A percentile compares a stretch with the other conserved stretches of the same genome.
phyloP scores from a whole-genome alignment of 2,888 invertebrate genomes.

The Sarcophaga variegata region DNA sequence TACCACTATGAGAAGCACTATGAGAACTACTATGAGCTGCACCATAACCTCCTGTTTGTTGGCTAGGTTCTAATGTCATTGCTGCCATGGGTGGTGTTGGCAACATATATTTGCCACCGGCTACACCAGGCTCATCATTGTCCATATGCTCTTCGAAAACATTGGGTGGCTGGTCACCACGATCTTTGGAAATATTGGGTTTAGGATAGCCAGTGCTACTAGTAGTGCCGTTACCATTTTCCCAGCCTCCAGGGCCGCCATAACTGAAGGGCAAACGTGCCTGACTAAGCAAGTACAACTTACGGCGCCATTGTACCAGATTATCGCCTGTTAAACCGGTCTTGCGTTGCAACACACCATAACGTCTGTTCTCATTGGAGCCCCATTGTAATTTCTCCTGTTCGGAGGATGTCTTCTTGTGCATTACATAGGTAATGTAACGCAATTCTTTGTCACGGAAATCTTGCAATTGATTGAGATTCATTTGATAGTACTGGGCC shows the following conservation, averaged over 20 bases:
- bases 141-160: slow-evolving; percentile 77
- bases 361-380: slow-evolving; percentile 72
- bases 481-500: slow-evolving; percentile 76
- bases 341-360: slow-evolving; percentile 71
- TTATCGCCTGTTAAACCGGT: slow-evolving; percentile 73
- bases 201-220: slow-evolving; percentile 73
- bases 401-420: slow-evolving; percentile 73
- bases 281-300: slow-evolving; percentile 76
- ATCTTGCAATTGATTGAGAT: slow-evolving; percentile 76
- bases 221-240: slow-evolving; percentile 73
- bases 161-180: slow-evolving; percentile 81
- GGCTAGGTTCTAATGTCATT: slow-evolving; percentile 45
- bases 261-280: slow-evolving; percentile 75
- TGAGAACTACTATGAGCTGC: slow-evolving; percentile 64
- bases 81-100: slow-evolving; percentile 68
- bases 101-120: slow-evolving; percentile 68
- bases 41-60: slow-evolving; percentile 52
- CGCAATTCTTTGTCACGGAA: slow-evolving; percentile 78
- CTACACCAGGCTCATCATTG: slow-evolving; percentile 78
- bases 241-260: slow-evolving; percentile 73
- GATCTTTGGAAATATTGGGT: slow-evolving; percentile 77
- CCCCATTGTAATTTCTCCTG: slow-evolving; percentile 73
- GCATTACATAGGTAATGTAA: slow-evolving; percentile 75
- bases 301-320: slow-evolving; percentile 77
- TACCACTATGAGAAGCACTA: too few relatives aligned